These are phyloP conservation scores for Leptonema lineaticorne DNA, from an alignment of 1,140 invertebrate species.

Conservation along the genomic window DNA sequence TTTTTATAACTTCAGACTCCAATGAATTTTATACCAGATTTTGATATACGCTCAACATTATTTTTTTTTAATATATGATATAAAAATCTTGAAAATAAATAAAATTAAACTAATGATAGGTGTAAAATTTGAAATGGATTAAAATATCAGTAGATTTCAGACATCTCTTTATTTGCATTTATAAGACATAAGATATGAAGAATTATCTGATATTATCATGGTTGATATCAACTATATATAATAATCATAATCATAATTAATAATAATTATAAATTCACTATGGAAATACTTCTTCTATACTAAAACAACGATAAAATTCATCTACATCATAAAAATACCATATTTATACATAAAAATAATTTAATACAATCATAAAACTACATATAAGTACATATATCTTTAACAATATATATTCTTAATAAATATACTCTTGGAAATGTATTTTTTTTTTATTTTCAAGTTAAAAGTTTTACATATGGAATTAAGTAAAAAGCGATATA, in stretches of 20 bases:
- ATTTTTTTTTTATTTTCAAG: background rate
- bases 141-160: background rate
- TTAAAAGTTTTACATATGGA: no score
- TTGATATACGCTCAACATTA: no score
- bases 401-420: background rate
- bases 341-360: constrained; percentile 22
- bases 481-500: constrained; percentile 2
- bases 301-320: constrained; percentile 12
- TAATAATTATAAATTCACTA: constrained; percentile 8
- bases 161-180: constrained; percentile 30
- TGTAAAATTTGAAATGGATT: background rate
- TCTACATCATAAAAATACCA: constrained; percentile 21
- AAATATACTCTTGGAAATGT: background rate
- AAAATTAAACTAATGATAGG: background rate
- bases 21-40: no score
- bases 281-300: constrained; percentile 5
- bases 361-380: constrained; percentile 3
- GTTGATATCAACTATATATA: constrained; percentile 16
- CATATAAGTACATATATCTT: constrained; percentile 16
- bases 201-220: constrained; percentile 32
- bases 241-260: background rate
- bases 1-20: no score
- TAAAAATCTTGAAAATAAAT: no score
- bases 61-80: no score
- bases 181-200: constrained; percentile 31